phyloP scores from a whole-genome alignment of 2,888 invertebrate genomes.

The Disparrhopalites patrizii region DNA sequence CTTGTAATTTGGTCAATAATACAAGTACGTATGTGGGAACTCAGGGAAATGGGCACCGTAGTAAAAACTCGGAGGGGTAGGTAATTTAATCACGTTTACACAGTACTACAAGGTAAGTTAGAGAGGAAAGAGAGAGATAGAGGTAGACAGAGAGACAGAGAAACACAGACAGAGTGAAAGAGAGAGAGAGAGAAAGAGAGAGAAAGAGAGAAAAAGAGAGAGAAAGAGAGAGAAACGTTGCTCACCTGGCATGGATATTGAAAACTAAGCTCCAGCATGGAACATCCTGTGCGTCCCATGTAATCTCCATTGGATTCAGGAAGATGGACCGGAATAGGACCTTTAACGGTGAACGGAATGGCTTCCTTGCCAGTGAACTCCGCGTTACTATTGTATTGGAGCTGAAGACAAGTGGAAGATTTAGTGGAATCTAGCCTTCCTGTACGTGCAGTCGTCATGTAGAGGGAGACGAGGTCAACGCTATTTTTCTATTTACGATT shows the following conservation, averaged over 20 bases:
- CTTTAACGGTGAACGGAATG: slow-evolving; percentile 44
- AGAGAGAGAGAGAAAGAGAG: background rate
- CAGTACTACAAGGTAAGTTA: too few species aligned
- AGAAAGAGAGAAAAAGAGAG: background rate
- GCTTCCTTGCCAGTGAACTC: slow-evolving; percentile 34
- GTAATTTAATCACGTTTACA: too few species aligned
- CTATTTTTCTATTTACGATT: background rate
- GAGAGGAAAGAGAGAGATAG: too few species aligned
- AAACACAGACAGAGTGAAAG: too few species aligned
- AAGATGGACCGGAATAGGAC: slow-evolving; percentile 43
- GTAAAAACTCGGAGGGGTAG: too few species aligned
- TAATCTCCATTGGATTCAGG: slow-evolving; percentile 29
- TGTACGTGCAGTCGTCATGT: slow-evolving; percentile 5
- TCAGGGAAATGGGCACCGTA: too few species aligned
- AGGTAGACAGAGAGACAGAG: too few species aligned
- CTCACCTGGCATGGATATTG: slow-evolving; percentile 41
- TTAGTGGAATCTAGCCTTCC: slow-evolving; percentile 9
- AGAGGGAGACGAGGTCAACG: slow-evolving; percentile 4
- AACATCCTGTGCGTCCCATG: slow-evolving; percentile 35
- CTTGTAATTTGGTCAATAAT: too few species aligned
- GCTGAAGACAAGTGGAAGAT: slow-evolving; percentile 2
- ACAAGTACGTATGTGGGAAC: too few species aligned
- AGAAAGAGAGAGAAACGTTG: background rate
- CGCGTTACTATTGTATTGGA: background rate
- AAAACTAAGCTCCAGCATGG: slow-evolving; percentile 42